Evolutionary conservation across 2,797 vertebrate genomes (phyloP), one percentile per base, ranked within the genome.

Genomic region (Coregonus sp.): DNA sequence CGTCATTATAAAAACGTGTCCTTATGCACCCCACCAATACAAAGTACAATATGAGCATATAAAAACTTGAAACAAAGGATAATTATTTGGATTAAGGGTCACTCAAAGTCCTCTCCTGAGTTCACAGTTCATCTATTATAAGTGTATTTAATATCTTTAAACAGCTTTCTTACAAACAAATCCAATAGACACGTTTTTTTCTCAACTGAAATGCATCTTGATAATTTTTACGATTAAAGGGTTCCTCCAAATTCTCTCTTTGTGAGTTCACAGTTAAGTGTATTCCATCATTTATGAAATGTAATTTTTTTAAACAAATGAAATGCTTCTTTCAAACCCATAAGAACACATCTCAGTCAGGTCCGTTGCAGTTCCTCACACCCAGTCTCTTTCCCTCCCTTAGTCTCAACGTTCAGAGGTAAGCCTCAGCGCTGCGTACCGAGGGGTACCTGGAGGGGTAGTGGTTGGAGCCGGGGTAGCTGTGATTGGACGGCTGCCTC

Each of bases 401-500:
- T 59, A 51, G 11, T 76, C 63, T 18, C n/a, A 75, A 11, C 54
- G 72, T 82, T 94, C 82, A 95, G 56, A 95, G 92, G 83, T 93
- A 94, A 33, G 93, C 94, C 31, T 93, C 86, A 0, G 84, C 94
- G 5, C 94, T 95, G 75, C 69, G 92, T 15, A 91, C 71, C 0
- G 94, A 95, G 1, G 92, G 92, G 52, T 94, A 76, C 61, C 91
- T 87, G 74, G 89, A 88, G 18, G 79, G 72, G 80, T 91, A 89
- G 82, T 82, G 91, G 89, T 89, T 91, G 84, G 76, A 83, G 29
- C 82, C 85, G 0, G 91, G 76, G 7, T 75, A 70, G n/a, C 75
- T 69, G 2, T 75, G 78, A 78, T 93, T 1, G 89, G 91, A 0
- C 93, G 90, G 70, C 92, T 89, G 31, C 92, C 92, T 1, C 90